Evolutionary conservation across 2,113 vertebrate species (phyloP), one percentile per base, ranked within the genome.

Genomic region (Plecotus auritus): DNA sequence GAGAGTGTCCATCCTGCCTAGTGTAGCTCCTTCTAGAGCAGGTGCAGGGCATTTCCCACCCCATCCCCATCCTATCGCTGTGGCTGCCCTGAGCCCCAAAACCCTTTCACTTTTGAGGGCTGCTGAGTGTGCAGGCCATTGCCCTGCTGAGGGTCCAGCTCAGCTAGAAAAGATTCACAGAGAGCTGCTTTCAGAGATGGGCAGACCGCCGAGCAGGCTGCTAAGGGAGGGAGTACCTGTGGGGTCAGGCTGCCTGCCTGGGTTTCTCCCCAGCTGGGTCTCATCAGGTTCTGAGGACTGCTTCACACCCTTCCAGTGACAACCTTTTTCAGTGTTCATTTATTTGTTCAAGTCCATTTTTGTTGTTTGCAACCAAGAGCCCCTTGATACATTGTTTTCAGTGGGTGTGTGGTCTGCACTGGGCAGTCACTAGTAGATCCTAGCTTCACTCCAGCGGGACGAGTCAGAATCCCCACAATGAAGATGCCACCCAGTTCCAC

Each of bases 191-290:
- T 22, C 42, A 74, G 30, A 78, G 54, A 13, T 5, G 89, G 5
- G 14, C 10, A 17, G 59, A 23, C 16, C 14, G n/a, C 45, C 12
- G 8, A 12, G 10, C 4, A 5, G 42, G 9, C 70, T 86, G 28
- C 16, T 9, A 1, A 1, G 22, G 66, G 35, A n/a, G 11, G 5
- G 16, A 74, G 67, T 9, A 6, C 23, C 26, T 9, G 2, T 0
- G 4, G 30, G 40, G 4, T 40, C 9, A 51, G 61, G 59, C 30
- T 26, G 66, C 35, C 28, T 4, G 3, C 16, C 16, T 0, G 47
- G 16, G 11, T 23, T 66, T 64, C 26, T 85, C 16, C 20, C 22
- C 8, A 56, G 69, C 30, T 22, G 8, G 7, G 42, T 8, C 28
- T 54, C 74, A 42, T 42, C 28, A 49, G n/a, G 22, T 6, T 67